phyloP scores from a whole-genome alignment of 2,797 vertebrate genomes.

The Champsocephalus esox region DNA sequence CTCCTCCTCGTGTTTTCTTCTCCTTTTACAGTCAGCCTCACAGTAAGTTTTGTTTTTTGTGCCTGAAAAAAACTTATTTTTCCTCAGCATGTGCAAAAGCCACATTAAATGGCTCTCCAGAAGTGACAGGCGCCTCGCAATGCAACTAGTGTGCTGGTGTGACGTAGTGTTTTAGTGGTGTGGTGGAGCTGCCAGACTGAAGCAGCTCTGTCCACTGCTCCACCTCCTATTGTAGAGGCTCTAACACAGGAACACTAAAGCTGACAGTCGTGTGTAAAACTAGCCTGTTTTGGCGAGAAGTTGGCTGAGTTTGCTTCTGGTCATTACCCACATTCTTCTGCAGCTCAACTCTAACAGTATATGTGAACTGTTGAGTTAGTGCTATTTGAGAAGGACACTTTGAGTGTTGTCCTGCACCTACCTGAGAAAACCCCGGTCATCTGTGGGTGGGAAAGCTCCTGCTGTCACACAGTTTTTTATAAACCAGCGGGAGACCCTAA shows the following conservation, averaged over 20 bases:
- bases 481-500: slow-evolving; percentile 21
- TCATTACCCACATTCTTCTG: slow-evolving; percentile 21
- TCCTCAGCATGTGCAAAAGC: slow-evolving; percentile 56
- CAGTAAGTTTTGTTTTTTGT: slow-evolving; percentile 30
- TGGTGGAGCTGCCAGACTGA: slow-evolving; percentile 57
- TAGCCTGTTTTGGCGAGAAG: slow-evolving; percentile 10
- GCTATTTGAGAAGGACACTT: slow-evolving; percentile 30
- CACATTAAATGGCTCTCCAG: slow-evolving; percentile 54
- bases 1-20: slow-evolving; percentile 22
- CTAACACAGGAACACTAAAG: slow-evolving; percentile 81
- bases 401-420: slow-evolving; percentile 29
- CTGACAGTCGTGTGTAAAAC: slow-evolving; percentile 67
- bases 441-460: slow-evolving; percentile 7
- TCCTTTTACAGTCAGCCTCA: slow-evolving; percentile 42
- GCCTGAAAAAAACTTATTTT: slow-evolving; percentile 43
- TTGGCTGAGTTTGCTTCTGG: slow-evolving; percentile 12
- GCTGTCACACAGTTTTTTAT: slow-evolving; percentile 22
- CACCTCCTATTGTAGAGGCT: slow-evolving; percentile 56
- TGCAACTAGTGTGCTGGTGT: slow-evolving; percentile 46
- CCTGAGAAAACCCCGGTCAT: slow-evolving; percentile 41
- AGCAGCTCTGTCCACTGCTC: slow-evolving; percentile 46
- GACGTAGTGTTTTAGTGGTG: slow-evolving; percentile 64
- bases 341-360: slow-evolving; percentile 19
- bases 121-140: slow-evolving; percentile 59
- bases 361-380: slow-evolving; percentile 39